Conservation (phyloP, 2,113 vertebrate species). For the Lathamus discolor region DNA sequence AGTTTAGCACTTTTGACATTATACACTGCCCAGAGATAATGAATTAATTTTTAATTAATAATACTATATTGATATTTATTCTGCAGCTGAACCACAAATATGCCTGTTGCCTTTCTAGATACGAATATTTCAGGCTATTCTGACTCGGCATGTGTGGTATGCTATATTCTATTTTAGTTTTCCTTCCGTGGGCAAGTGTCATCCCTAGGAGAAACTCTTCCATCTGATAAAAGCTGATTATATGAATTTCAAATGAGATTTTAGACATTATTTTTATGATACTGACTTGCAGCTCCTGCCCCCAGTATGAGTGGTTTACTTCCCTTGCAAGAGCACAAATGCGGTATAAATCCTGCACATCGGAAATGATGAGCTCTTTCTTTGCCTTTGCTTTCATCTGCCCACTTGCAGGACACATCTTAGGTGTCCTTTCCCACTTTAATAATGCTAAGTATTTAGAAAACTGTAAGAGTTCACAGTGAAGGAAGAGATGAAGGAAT, state of each 20-base stretch:
- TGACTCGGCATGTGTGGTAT: background rate
- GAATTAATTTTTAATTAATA: background rate
- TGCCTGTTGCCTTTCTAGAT: background rate
- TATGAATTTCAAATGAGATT: slow-evolving; percentile 22
- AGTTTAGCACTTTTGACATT: background rate
- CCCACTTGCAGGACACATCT: background rate
- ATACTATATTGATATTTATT: background rate
- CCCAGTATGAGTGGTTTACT: background rate
- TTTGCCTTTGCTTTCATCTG: slow-evolving; percentile 4
- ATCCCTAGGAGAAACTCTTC: background rate
- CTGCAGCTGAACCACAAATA: background rate
- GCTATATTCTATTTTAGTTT: background rate
- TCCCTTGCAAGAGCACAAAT: background rate
- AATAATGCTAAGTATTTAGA: background rate
- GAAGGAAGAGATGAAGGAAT: background rate
- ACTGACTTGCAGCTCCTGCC: background rate
- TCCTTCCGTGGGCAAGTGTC: background rate
- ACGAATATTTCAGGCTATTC: background rate
- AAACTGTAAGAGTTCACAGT: background rate
- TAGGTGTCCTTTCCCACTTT: background rate
- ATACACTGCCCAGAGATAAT: background rate
- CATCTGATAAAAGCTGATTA: background rate
- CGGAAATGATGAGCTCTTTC: background rate
- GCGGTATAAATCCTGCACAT: background rate
- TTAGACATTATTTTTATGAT: background rate